A percentile compares a stretch with the other conserved stretches of the same genome.
Conservation (phyloP, 2,888 invertebrate species). For the Syrista parreyssii region DNA sequence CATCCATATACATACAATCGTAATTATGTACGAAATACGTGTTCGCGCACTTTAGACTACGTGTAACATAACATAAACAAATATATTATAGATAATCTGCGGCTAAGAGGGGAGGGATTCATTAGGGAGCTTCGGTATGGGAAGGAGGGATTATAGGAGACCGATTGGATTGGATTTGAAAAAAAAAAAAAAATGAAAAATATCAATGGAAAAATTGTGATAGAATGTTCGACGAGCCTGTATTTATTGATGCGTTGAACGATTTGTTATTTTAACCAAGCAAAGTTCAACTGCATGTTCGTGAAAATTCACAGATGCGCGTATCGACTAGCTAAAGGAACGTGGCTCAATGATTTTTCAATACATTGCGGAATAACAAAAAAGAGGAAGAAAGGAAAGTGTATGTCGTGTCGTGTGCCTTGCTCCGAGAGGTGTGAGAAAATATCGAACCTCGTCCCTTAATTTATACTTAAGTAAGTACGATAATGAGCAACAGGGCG, state of each 20-base stretch:
- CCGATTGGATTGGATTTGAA: not conserved
- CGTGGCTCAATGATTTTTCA: not conserved
- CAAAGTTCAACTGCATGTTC: not conserved
- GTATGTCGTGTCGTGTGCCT: conserved; percentile 32
- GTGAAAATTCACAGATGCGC: not conserved
- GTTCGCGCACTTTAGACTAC: not conserved
- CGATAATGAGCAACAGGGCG: conserved; percentile 11
- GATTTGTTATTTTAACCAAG: not conserved
- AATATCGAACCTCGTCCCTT: conserved; percentile 27
- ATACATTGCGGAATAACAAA: conserved; percentile 2
- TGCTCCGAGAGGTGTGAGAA: conserved; percentile 2
- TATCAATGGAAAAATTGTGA: not conserved
- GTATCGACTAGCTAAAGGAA: not conserved
- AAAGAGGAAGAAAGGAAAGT: conserved; percentile 9
- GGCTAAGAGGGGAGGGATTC: not conserved
- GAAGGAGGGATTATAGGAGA: not conserved
- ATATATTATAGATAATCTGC: not conserved
- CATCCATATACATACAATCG: not conserved
- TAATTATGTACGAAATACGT: not conserved
- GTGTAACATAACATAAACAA: not conserved
- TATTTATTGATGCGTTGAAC: not conserved
- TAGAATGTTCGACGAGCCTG: not conserved
- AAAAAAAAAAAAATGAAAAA: not conserved
- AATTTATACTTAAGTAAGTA: conserved; percentile 25
- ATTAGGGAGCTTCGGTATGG: not conserved